Base-by-base conservation (phyloP, 2,888 invertebrate genomes). In the Drosophila villosipedis region DNA sequence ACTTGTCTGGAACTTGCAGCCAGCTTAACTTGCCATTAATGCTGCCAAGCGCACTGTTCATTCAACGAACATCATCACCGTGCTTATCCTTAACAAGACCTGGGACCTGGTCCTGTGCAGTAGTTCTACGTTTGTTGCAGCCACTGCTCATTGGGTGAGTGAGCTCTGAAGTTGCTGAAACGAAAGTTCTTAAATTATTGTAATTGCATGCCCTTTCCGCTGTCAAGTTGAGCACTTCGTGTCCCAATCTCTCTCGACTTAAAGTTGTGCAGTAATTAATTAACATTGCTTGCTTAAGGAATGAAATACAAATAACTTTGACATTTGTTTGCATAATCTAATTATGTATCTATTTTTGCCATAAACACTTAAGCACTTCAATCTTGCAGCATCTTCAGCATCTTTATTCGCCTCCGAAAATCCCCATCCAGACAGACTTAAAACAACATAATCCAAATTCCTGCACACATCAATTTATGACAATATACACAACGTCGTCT, bases 291-390 rank as follows among this genome's bases (percentile, higher is more conserved):
- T 90, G 78, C 85, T 47, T 84, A 71, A 74, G 78, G 84, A 88
- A 91, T 91, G 82, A 88, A 91, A 90, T 76, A 73, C 89, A 88
- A 88, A 88, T 87, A 91, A 68, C 89, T 88, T 87, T 78, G 85
- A 78, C 78, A 77, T 90, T 79, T 88, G 89, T 88, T 82, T 88
- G 78, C 90, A 78, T 72, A 79, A 80, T 76, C 75, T 78, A 85
- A 88, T 90, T 78, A 73, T 78, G 70, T 78, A 84, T 80, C 78
- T 68, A 80, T 73, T 83, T 83, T 80, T 65, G 76, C 70, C 60
- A 61, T 63, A 77, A 82, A 73, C 72, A 67, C 64, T 72, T 68
- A 70, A 33, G 41, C 77, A 39, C 72, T 76, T 59, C 53, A 76
- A 71, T 25, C 41, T 47, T 52, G 55, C 55, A 52, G 19, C 25